Conservation (phyloP, 2,113 vertebrate species). For the Heterotilapia buettikoferi region DNA sequence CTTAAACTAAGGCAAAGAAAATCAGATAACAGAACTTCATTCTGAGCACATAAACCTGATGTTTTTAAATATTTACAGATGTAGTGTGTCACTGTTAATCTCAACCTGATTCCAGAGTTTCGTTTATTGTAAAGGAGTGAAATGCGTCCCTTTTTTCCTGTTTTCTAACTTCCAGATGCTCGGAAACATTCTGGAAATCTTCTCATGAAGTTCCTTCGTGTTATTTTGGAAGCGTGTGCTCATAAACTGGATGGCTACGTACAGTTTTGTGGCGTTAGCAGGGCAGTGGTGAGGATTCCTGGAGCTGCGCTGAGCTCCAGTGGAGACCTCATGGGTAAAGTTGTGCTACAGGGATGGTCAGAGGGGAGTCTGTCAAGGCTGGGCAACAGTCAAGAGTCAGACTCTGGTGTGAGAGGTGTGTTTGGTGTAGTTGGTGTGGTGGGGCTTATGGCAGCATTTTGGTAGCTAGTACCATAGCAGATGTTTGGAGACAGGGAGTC, state of each 20-base stretch:
- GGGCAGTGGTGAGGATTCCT: constrained; percentile 6
- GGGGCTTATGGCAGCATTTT: constrained; percentile 76
- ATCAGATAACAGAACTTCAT: background rate
- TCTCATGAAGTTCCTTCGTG: background rate
- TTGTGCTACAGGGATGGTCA: background rate
- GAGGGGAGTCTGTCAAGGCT: background rate
- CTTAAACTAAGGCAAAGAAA: constrained; percentile 30
- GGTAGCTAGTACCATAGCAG: constrained; percentile 85
- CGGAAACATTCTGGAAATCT: background rate
- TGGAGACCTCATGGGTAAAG: constrained; percentile 13
- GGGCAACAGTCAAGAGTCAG: constrained; percentile 80
- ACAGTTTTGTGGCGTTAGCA: background rate
- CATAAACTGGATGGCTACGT: background rate
- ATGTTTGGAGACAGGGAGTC: constrained; percentile 71
- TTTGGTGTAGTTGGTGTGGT: constrained; percentile 53
- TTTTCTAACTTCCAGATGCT: background rate
- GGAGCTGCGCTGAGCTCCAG: background rate
- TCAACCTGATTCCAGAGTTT: background rate
- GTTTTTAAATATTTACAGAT: background rate
- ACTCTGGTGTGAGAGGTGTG: constrained; percentile 79
- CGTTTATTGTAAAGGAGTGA: background rate
- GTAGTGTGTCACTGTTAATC: background rate
- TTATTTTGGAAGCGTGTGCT: background rate
- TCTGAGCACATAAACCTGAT: background rate
- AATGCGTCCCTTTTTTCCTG: background rate